A percentile compares a stretch with the other conserved stretches of the same genome.
Conservation (phyloP, 92 coral and sea anemone species). For the Palythoa heliodiscus region DNA sequence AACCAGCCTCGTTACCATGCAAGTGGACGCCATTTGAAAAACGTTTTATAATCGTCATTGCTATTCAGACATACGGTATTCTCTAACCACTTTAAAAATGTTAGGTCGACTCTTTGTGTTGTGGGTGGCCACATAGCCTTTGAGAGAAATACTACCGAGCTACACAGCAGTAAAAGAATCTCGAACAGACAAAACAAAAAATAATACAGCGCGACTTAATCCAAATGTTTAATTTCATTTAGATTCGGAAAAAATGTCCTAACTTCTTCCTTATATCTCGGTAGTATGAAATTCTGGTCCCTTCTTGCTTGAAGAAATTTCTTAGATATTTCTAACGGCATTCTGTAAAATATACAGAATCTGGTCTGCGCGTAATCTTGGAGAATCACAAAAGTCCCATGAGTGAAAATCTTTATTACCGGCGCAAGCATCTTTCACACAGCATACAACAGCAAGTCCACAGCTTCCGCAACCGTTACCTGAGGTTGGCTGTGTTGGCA, state of each 20-base stretch:
- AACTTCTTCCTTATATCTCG: neutral
- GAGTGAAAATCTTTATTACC: conserved; percentile 17
- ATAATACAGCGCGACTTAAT: neutral
- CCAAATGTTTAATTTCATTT: neutral
- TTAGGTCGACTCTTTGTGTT: neutral
- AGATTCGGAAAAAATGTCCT: neutral
- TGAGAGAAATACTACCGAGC: neutral
- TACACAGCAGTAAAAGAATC: no score
- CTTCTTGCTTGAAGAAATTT: neutral
- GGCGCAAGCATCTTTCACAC: conserved; percentile 23
- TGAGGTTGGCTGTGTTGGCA: conserved; percentile 37
- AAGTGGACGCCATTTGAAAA: neutral
- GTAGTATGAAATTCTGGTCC: neutral
- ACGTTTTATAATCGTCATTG: no score
- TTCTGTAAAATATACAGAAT: conserved; percentile 26
- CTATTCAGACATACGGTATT: neutral
- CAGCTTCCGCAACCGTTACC: conserved; percentile 42
- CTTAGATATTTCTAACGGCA: neutral
- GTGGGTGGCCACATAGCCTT: no score
- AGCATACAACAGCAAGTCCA: conserved; percentile 32
- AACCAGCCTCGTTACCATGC: neutral
- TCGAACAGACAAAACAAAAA: neutral
- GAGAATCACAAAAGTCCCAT: conserved; percentile 33
- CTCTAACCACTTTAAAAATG: neutral
- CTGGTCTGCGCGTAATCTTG: conserved; percentile 37